These are phyloP conservation scores for Ceratina calcarata DNA, from an alignment of 1,140 invertebrate genomes.

Conservation along the genomic window DNA sequence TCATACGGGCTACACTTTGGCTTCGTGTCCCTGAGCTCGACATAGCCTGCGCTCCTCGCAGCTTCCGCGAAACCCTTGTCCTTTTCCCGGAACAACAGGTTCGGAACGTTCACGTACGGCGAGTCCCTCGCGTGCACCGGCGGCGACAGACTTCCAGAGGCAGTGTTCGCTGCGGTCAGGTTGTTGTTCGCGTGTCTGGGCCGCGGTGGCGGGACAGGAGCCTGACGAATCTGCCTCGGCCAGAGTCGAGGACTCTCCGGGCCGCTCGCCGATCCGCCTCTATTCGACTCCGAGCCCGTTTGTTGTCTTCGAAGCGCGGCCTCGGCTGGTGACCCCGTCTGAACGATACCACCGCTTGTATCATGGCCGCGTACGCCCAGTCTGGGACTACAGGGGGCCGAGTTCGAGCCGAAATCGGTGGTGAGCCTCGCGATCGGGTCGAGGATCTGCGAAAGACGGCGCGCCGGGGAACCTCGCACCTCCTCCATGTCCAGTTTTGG, in stretches of 20 bases:
- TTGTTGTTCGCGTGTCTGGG: conserved; percentile 69
- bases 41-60: conserved; percentile 72
- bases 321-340: not conserved
- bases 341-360: not conserved
- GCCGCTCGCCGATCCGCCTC: conserved; percentile 59
- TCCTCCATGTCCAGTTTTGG: conserved; percentile 71
- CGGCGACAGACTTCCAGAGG: not conserved
- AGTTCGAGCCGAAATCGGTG: conserved; percentile 79
- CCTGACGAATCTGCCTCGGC: conserved; percentile 83
- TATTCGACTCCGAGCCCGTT: conserved; percentile 29
- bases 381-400: conserved; percentile 78
- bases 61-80: conserved; percentile 72
- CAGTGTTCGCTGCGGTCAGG: conserved; percentile 37
- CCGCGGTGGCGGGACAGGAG: conserved; percentile 80
- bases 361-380: conserved; percentile 70
- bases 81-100: conserved; percentile 74
- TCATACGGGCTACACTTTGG: conserved; percentile 72
- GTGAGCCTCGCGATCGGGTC: conserved; percentile 87
- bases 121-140: conserved; percentile 65
- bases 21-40: conserved; percentile 68
- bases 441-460: conserved; percentile 89
- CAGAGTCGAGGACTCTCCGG: conserved; percentile 86
- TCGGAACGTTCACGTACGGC: conserved; percentile 80
- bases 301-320: conserved; percentile 10
- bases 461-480: conserved; percentile 78